Percentiles rank a stretch among this genome's conserved stretches.
These are phyloP conservation scores for Tetragnatha montana DNA, from an alignment of 2,888 invertebrate species.

Conservation along the genomic window DNA sequence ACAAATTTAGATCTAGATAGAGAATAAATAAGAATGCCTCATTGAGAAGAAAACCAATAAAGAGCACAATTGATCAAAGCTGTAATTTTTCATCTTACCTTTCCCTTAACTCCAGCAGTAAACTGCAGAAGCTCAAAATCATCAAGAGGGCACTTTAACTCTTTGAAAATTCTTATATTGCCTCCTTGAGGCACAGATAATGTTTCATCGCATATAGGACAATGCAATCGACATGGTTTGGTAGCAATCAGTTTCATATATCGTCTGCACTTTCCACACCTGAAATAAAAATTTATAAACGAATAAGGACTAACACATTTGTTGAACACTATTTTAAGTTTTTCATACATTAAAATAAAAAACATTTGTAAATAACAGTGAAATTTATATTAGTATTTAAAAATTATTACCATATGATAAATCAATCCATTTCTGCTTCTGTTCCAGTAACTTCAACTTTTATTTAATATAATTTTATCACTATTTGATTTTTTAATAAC, in stretches of 20 bases:
- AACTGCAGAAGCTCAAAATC: slow-evolving; percentile 97
- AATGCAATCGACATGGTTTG: slow-evolving; percentile 95
- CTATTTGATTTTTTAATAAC: background rate
- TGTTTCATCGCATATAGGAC: slow-evolving; percentile 96
- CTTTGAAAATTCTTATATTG: slow-evolving; percentile 93
- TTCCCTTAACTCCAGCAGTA: slow-evolving; percentile 95
- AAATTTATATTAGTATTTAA: background rate
- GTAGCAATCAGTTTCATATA: slow-evolving; percentile 98
- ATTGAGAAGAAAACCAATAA: background rate
- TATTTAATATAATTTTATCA: background rate
- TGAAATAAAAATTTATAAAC: slow-evolving; percentile 72
- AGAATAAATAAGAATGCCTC: background rate
- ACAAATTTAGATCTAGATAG: slow-evolving; percentile 4
- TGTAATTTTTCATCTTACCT: slow-evolving; percentile 76
- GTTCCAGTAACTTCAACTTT: too few relatives aligned
- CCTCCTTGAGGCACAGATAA: slow-evolving; percentile 95
- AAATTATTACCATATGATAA: background rate
- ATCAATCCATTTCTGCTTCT: too few relatives aligned
- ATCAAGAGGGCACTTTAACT: slow-evolving; percentile 96
- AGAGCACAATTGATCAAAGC: too few relatives aligned
- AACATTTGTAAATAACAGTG: too few relatives aligned
- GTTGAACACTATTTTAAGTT: too few relatives aligned
- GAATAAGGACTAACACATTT: too few relatives aligned
- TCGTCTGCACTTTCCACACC: slow-evolving; percentile 91
- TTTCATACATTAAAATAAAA: too few relatives aligned